phyloP scores from a whole-genome alignment of 2,113 vertebrate genomes.

The Brienomyrus longianalis region DNA sequence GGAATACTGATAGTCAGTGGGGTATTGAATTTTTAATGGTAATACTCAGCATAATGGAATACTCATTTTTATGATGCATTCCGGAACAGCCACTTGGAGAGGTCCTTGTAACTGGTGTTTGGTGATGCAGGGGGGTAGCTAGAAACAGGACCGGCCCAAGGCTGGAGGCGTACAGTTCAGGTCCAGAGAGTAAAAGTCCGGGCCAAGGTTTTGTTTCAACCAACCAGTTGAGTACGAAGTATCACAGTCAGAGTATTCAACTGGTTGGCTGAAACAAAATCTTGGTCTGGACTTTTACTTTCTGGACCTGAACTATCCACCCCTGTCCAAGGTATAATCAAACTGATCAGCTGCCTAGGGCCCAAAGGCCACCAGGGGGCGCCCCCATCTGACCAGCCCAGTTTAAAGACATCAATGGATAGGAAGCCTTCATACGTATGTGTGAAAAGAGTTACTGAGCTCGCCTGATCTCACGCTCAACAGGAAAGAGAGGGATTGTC shows the following conservation, averaged over 20 bases:
- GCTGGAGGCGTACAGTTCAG: neutral
- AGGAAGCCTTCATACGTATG: neutral
- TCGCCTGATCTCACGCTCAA: neutral
- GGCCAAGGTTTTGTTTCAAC: neutral
- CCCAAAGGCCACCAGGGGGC: neutral
- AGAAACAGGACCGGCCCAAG: neutral
- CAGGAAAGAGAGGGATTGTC: neutral
- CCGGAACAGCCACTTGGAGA: neutral
- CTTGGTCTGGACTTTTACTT: neutral
- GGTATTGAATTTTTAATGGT: slow-evolving; percentile 7
- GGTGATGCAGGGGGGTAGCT: neutral
- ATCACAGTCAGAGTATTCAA: neutral
- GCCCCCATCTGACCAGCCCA: neutral
- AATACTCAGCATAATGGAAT: slow-evolving; percentile 5
- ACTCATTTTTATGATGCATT: neutral
- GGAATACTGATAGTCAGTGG: slow-evolving; percentile 3
- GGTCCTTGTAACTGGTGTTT: neutral
- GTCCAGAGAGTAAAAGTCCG: neutral
- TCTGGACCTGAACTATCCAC: neutral
- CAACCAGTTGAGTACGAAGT: neutral
- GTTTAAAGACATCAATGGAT: neutral
- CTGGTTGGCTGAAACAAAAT: neutral
- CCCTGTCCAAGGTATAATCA: neutral
- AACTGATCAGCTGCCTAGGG: neutral
- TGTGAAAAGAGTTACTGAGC: neutral